Conservation (phyloP, 2,888 invertebrate species). For the Coelinius sp. region DNA sequence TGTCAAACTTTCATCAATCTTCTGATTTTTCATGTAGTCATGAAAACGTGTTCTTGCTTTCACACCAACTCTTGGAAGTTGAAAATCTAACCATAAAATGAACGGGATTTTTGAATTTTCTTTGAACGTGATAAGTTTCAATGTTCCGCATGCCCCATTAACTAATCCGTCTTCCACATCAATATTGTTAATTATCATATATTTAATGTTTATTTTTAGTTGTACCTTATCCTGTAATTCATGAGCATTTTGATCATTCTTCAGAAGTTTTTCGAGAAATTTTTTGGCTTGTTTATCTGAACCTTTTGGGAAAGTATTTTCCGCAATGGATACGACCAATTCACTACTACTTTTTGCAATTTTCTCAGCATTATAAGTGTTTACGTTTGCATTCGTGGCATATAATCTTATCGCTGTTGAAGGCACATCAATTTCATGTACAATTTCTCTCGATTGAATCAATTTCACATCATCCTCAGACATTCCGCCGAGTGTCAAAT, state of each 20-base stretch:
- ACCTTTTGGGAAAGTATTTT: neutral
- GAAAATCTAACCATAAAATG: constrained; percentile 42
- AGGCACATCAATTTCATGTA: too few relatives aligned
- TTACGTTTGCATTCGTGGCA: too few relatives aligned
- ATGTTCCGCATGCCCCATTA: constrained; percentile 22
- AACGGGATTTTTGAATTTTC: constrained; percentile 6
- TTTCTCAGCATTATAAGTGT: too few relatives aligned
- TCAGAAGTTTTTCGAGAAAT: neutral
- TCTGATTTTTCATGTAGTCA: constrained; percentile 3
- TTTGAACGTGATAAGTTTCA: constrained; percentile 35
- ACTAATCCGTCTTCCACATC: constrained; percentile 23
- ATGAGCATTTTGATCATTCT: neutral
- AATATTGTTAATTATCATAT: constrained; percentile 3
- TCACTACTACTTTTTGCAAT: too few relatives aligned
- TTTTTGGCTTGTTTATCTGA: neutral
- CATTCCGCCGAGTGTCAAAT: too few relatives aligned
- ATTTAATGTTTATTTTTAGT: constrained; percentile 14
- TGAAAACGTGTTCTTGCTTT: constrained; percentile 13
- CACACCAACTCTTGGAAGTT: constrained; percentile 32
- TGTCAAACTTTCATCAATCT: constrained; percentile 22
- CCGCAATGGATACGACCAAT: too few relatives aligned
- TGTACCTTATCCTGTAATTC: neutral
- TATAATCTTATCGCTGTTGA: too few relatives aligned
- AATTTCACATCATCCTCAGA: too few relatives aligned
- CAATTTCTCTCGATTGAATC: too few relatives aligned